Evolutionary conservation across 2,797 vertebrate genomes (phyloP).

Genomic region (Vireo griseus): DNA sequence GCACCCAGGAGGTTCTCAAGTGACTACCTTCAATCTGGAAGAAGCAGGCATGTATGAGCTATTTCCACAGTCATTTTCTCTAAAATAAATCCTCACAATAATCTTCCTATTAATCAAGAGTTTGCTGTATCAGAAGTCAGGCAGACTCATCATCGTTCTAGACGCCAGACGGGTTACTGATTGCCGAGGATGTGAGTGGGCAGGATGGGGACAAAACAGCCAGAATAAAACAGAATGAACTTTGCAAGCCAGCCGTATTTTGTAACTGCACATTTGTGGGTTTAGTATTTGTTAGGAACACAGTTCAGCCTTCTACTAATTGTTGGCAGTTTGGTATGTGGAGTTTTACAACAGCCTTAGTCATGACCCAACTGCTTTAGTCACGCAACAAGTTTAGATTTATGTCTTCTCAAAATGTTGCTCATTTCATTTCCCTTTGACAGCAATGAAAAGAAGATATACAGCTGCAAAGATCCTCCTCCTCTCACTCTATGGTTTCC

Average conservation of each 20-base stretch:
- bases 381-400: not conserved
- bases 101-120: not conserved
- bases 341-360: constrained; percentile 16
- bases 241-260: not conserved
- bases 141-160: not conserved
- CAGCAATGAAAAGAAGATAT: not conserved
- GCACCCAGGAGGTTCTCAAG: not conserved
- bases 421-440: not conserved
- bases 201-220: constrained; percentile 1
- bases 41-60: not conserved
- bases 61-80: not conserved
- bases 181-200: not conserved
- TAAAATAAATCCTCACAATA: not conserved
- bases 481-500: not conserved
- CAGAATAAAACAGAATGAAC: constrained; percentile 5
- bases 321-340: not conserved
- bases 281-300: constrained; percentile 1
- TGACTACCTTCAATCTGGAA: not conserved
- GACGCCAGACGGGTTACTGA: not conserved
- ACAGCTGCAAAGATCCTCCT: not conserved
- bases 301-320: not conserved
- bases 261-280: not conserved
- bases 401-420: not conserved
- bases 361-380: constrained; percentile 8
- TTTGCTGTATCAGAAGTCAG: not conserved